Conservation (phyloP, 2,888 invertebrate genomes). For the Cryptocephalus moraei region DNA sequence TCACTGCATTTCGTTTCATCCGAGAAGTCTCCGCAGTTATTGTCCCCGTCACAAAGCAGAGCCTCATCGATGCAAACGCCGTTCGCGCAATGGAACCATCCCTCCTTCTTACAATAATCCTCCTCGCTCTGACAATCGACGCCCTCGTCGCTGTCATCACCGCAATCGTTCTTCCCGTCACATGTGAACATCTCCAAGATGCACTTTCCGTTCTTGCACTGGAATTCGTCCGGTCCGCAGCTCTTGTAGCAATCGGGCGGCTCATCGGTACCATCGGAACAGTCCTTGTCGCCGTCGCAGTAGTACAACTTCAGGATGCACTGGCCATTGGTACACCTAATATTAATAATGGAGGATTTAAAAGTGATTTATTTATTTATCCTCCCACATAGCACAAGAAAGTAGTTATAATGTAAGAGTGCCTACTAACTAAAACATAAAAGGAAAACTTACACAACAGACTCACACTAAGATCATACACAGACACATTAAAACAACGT, state of each 20-base stretch:
- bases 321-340: conserved; percentile 39
- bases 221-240: conserved; percentile 44
- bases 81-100: conserved; percentile 54
- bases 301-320: conserved; percentile 49
- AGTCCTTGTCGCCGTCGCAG: conserved; percentile 59
- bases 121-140: conserved; percentile 27
- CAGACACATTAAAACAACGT: no score
- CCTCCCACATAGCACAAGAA: no score
- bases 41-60: conserved; percentile 60
- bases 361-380: no score
- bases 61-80: conserved; percentile 56
- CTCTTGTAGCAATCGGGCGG: conserved; percentile 41
- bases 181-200: conserved; percentile 55
- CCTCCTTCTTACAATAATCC: conserved; percentile 31
- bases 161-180: conserved; percentile 62
- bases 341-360: no score
- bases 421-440: no score
- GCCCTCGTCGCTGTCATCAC: conserved; percentile 57
- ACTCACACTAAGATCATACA: no score
- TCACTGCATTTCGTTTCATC: conserved; percentile 61
- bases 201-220: conserved; percentile 55
- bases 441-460: no score
- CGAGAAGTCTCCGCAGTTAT: conserved; percentile 58
- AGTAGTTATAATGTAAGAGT: no score
- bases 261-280: conserved; percentile 64